A percentile compares a stretch with the other conserved stretches of the same genome.
These are phyloP conservation scores for Drosophila barbarae DNA, from an alignment of 2,888 invertebrate species.

Conservation along the genomic window DNA sequence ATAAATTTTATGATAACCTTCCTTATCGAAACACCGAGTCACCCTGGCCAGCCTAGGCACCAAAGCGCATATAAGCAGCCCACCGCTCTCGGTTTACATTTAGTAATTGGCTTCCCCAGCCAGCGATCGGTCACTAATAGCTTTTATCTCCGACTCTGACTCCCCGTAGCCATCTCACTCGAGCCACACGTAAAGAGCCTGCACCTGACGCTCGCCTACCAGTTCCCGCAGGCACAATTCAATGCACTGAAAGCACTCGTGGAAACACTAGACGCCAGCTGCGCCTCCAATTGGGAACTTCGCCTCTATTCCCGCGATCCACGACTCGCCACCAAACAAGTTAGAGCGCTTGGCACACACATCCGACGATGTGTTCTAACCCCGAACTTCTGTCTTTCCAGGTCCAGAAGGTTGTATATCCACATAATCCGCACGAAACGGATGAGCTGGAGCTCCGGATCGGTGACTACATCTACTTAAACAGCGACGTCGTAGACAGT, in stretches of 20 bases:
- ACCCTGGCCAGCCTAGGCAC: constrained; percentile 1
- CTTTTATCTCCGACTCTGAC: constrained; percentile 25
- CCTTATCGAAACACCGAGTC: constrained; percentile 14
- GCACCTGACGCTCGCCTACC: constrained; percentile 93
- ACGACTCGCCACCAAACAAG: constrained; percentile 86
- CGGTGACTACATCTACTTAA: constrained; percentile 92
- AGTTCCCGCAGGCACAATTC: constrained; percentile 87
- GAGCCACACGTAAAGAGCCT: constrained; percentile 92
- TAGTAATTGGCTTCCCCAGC: constrained; percentile 15
- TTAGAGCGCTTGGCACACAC: constrained; percentile 59
- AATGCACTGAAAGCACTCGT: constrained; percentile 87
- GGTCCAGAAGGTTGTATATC: constrained; percentile 89
- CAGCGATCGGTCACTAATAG: constrained; percentile 49
- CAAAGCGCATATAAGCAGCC: constrained; percentile 23
- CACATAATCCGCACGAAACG: constrained; percentile 86
- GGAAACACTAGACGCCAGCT: constrained; percentile 85
- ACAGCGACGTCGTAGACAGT: constrained; percentile 85
- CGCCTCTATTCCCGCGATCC: constrained; percentile 92
- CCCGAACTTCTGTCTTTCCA: constrained; percentile 60
- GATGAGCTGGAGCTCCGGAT: constrained; percentile 92
- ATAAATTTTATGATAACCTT: not conserved
- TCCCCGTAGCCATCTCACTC: constrained; percentile 84
- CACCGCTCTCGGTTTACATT: constrained; percentile 2
- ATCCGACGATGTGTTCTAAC: not conserved
- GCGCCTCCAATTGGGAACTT: constrained; percentile 89